These are phyloP conservation scores for Podarcis siculus DNA, from an alignment of 2,797 vertebrate genomes.

Conservation along the genomic window DNA sequence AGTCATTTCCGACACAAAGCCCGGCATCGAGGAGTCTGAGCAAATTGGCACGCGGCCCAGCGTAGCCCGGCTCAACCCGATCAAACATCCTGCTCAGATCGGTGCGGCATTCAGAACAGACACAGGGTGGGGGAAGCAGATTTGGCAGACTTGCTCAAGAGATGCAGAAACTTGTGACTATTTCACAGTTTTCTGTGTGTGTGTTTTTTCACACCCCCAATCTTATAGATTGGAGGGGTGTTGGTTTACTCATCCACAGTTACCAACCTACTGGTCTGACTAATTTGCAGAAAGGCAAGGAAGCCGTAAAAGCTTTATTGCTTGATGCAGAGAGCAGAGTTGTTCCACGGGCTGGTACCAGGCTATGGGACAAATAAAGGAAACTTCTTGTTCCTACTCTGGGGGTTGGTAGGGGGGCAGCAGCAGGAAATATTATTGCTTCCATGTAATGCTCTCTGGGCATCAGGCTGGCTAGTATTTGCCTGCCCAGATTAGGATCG, in stretches of 20 bases:
- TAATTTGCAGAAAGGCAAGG: too few species aligned
- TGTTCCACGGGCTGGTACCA: too few species aligned
- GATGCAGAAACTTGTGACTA: not conserved
- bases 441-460: too few species aligned
- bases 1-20: constrained; percentile 16
- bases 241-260: not conserved
- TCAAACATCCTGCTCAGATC: constrained; percentile 15
- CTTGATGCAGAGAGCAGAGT: too few species aligned
- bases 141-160: not conserved
- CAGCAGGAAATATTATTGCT: too few species aligned
- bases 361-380: too few species aligned
- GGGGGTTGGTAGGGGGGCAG: too few species aligned
- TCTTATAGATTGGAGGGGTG: not conserved
- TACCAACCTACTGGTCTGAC: not conserved
- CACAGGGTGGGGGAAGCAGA: too few species aligned
- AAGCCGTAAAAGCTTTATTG: not conserved
- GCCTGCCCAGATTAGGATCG: too few species aligned
- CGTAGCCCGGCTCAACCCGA: constrained; percentile 32
- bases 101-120: not conserved
- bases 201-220: not conserved
- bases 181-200: too few species aligned
- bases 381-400: too few species aligned
- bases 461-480: too few species aligned
- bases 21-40: not conserved
- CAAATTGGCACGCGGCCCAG: constrained; percentile 1